phyloP scores from a whole-genome alignment of 2,888 invertebrate genomes.

The Celastrina argiolus region DNA sequence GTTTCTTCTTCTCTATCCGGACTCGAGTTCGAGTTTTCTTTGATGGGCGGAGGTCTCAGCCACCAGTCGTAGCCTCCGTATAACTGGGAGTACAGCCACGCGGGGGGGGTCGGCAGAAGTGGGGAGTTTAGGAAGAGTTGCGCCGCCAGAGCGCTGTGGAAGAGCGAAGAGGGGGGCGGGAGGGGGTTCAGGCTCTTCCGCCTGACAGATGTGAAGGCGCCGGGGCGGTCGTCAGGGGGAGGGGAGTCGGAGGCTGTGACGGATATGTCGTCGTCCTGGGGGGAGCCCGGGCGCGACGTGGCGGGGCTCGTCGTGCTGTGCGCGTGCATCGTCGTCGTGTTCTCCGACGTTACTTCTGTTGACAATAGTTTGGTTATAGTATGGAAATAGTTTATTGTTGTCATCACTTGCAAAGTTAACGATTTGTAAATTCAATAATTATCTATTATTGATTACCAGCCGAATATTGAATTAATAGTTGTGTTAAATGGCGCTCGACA shows the following conservation, averaged over 20 bases:
- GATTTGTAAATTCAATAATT: too few species aligned
- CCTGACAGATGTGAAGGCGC: conserved; percentile 75
- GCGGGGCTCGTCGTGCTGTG: conserved; percentile 85
- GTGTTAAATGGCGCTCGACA: too few species aligned
- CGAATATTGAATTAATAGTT: too few species aligned
- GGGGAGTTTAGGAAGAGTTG: conserved; percentile 87
- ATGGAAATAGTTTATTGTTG: too few species aligned
- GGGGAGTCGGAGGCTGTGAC: conserved; percentile 79
- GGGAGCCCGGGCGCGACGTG: conserved; percentile 78
- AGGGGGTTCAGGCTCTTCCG: conserved; percentile 68
- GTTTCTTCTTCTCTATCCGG: conserved; percentile 68
- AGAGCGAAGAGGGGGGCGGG: conserved; percentile 68
- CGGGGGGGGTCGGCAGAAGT: conserved; percentile 84
- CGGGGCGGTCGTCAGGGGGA: conserved; percentile 72
- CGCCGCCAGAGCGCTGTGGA: conserved; percentile 78
- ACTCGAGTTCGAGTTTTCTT: conserved; percentile 65
- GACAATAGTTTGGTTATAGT: conserved; percentile 24
- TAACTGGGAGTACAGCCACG: conserved; percentile 87
- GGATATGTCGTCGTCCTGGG: conserved; percentile 80
- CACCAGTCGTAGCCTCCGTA: conserved; percentile 85
- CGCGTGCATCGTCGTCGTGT: conserved; percentile 73
- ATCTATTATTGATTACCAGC: too few species aligned
- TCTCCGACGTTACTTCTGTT: conserved; percentile 63
- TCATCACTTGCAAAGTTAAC: too few species aligned
- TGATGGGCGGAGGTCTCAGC: conserved; percentile 72